phyloP scores from a whole-genome alignment of 2,888 invertebrate species.

The Digitonthophagus gazella region DNA sequence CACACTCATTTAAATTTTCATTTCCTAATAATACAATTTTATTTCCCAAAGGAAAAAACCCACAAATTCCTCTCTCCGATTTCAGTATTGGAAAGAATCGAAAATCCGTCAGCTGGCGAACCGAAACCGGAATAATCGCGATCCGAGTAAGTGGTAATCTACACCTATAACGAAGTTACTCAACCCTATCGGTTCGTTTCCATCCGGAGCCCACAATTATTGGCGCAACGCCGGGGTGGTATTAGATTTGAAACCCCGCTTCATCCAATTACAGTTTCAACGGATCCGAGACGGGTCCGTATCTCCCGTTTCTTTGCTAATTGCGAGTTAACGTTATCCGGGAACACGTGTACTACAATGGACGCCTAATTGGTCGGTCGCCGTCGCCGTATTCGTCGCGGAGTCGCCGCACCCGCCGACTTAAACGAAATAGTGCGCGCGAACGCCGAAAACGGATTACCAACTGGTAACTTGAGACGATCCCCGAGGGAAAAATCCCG shows the following conservation, averaged over 20 bases:
- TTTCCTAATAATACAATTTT: neutral
- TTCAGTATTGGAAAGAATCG: neutral
- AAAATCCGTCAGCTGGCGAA: neutral
- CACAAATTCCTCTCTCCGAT: neutral
- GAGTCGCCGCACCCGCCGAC: neutral
- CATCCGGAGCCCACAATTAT: neutral
- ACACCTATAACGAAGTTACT: constrained; percentile 17
- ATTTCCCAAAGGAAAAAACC: neutral
- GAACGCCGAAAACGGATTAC: neutral
- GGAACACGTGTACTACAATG: neutral
- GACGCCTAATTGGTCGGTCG: neutral
- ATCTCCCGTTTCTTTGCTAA: neutral
- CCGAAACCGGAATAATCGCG: neutral
- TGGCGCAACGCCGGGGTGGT: neutral
- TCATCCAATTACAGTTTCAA: neutral
- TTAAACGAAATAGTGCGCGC: neutral
- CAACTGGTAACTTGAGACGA: neutral
- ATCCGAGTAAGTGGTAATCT: constrained; percentile 14
- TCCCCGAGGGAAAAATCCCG: neutral
- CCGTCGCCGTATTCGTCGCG: neutral
- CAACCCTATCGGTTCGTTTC: neutral
- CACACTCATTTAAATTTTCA: too few species aligned
- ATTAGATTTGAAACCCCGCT: neutral
- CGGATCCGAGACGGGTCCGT: neutral
- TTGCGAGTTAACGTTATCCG: neutral